Base-by-base conservation (phyloP, 1,140 invertebrate genomes). In the Asobara japonica region DNA sequence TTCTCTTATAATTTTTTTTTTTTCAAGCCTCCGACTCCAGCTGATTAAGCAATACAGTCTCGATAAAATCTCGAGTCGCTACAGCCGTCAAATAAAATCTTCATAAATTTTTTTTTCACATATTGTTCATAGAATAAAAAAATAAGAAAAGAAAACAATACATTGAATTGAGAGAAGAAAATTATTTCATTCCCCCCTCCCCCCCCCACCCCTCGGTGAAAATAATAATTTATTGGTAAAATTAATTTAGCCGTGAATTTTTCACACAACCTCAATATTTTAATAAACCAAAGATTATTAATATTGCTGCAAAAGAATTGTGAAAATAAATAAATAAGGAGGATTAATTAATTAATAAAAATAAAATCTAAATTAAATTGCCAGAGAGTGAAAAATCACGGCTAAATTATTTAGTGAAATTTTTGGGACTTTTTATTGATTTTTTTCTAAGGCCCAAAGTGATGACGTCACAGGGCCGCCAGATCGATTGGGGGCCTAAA, bases 41-140 rank as follows among this genome's bases (percentile, higher is more conserved):
- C 69, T 71, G 69, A 64, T n/a, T 30, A 48, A 45, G 69, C 69
- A 48, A 71, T 48, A 31, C n/a, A n/a, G n/a, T 30, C 69, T 71
- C 69, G 69, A 71, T 64, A 41, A 13, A 48, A 3, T 16, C 30
- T 71, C 69, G 69, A 71, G 69, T 60, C 41, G 69, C 69, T n/a
- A 71, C 69, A 71, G 48, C 69, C 51, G 22, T 62, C 60, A 16
- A n/a, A 16, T 25, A 62, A 3, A 30, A 62, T 62, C 8, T 29
- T 62, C 48, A 48, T 31, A 48, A n/a, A n/a, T n/a, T n/a, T n/a
- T 64, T 45, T 45, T 45, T 65, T 71, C 20, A 69, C 60, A 71
- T 64, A 22, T 64, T 30, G 31, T 64, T 30, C 38, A n/a, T 69
- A 31, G 41, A 51, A 51, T 67, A 48, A 45, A 22, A 16, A 48